These are phyloP conservation scores for Ecliptopera silaceata DNA, from an alignment of 2,888 invertebrate species.

Conservation along the genomic window DNA sequence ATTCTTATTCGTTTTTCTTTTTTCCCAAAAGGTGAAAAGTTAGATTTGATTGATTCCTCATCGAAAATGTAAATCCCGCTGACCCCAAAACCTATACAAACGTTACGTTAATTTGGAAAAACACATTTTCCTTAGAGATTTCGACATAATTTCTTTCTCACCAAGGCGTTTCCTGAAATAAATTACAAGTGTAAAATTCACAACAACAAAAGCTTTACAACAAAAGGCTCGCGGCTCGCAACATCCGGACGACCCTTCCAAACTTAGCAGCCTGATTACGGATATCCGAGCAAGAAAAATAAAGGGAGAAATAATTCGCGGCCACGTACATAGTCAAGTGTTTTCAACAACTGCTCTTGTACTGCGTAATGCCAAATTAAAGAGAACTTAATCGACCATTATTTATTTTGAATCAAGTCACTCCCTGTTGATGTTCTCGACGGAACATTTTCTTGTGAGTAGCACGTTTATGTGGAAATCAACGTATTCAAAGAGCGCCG, in stretches of 20 bases:
- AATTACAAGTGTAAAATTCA: slow-evolving; percentile 84
- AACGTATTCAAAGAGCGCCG: slow-evolving; percentile 70
- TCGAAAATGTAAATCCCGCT: slow-evolving; percentile 49
- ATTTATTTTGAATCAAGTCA: slow-evolving; percentile 36
- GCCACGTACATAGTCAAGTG: slow-evolving; percentile 52
- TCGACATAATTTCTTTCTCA: slow-evolving; percentile 80
- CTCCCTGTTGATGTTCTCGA: slow-evolving; percentile 55
- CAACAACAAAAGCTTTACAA: slow-evolving; percentile 81
- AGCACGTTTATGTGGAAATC: slow-evolving; percentile 70
- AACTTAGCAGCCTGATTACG: slow-evolving; percentile 82
- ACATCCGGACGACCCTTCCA: slow-evolving; percentile 82
- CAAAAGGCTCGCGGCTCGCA: slow-evolving; percentile 81
- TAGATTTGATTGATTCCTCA: slow-evolving; percentile 29
- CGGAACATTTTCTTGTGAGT: slow-evolving; percentile 58
- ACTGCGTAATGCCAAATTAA: slow-evolving; percentile 29
- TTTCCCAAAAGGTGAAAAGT: slow-evolving; percentile 21
- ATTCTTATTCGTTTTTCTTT: slow-evolving; percentile 18
- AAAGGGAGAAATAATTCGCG: slow-evolving; percentile 67
- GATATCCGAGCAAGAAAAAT: slow-evolving; percentile 80
- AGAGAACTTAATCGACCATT: slow-evolving; percentile 10
- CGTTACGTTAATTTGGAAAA: slow-evolving; percentile 76
- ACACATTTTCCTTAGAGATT: slow-evolving; percentile 80
- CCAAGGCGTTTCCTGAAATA: slow-evolving; percentile 82
- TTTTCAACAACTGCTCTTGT: slow-evolving; percentile 55
- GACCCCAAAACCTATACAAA: slow-evolving; percentile 60